Conservation (phyloP, 2,888 invertebrate genomes). For the Mimas tiliae region DNA sequence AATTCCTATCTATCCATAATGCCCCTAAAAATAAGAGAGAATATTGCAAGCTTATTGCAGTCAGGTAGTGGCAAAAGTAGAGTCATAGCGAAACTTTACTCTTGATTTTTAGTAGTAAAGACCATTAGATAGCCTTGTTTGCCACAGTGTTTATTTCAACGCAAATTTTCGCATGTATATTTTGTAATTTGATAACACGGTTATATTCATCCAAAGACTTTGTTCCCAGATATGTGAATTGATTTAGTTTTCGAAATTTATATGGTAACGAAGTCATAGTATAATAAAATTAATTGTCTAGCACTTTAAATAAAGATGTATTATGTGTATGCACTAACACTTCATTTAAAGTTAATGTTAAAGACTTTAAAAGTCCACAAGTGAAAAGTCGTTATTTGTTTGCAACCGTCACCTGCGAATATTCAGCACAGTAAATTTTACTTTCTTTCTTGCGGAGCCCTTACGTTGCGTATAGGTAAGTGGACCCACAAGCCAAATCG, state of each 20-base stretch:
- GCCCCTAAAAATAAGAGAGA: constrained; percentile 29
- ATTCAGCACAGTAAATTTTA: constrained; percentile 83
- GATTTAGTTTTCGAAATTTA: constrained; percentile 6
- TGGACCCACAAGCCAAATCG: constrained; percentile 73
- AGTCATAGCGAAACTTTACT: constrained; percentile 85
- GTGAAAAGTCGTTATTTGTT: constrained; percentile 50
- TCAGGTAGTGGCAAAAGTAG: constrained; percentile 81
- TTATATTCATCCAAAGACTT: constrained; percentile 30
- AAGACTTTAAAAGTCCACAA: constrained; percentile 6
- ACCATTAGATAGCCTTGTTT: constrained; percentile 68
- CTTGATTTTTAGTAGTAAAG: constrained; percentile 65
- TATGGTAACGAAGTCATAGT: constrained; percentile 31
- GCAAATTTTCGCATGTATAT: constrained; percentile 71
- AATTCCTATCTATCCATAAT: background rate
- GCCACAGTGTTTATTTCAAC: constrained; percentile 74
- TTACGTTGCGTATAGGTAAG: constrained; percentile 83
- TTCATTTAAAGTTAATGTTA: constrained; percentile 26
- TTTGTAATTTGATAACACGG: constrained; percentile 46
- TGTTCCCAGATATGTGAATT: constrained; percentile 31
- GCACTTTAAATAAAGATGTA: constrained; percentile 33
- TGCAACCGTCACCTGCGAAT: constrained; percentile 65
- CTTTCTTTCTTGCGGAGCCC: constrained; percentile 85
- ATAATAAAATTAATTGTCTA: constrained; percentile 31
- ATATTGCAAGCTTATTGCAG: constrained; percentile 67
- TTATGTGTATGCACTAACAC: constrained; percentile 30